Percentiles rank a stretch among this genome's conserved stretches.
phyloP scores from a whole-genome alignment of 1,140 invertebrate genomes.

The Ctenoplectra terminalis region DNA sequence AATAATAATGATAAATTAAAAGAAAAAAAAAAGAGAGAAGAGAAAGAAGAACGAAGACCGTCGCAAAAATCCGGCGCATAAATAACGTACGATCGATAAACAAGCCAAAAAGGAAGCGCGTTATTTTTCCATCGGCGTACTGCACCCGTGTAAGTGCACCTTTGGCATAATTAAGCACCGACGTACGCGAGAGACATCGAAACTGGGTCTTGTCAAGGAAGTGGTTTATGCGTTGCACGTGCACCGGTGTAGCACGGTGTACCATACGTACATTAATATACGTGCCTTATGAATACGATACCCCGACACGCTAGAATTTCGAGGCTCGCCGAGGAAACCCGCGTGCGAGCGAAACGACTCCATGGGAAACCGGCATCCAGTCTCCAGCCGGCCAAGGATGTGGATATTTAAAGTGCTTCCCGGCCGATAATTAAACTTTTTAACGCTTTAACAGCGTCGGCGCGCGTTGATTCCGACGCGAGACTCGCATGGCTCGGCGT shows the following conservation, averaged over 20 bases:
- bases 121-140: background rate
- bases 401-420: slow-evolving; percentile 16
- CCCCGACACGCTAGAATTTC: slow-evolving; percentile 44
- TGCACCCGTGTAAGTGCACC: slow-evolving; percentile 43
- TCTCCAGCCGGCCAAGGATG: slow-evolving; percentile 1
- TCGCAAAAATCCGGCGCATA: background rate
- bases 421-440: slow-evolving; percentile 19
- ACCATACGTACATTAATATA: slow-evolving; percentile 58
- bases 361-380: slow-evolving; percentile 31
- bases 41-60: background rate
- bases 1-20: no score
- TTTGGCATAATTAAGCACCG: slow-evolving; percentile 50
- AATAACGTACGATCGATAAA: slow-evolving; percentile 16
- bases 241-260: slow-evolving; percentile 26
- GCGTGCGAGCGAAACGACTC: background rate
- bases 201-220: slow-evolving; percentile 61
- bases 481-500: background rate
- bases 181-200: slow-evolving; percentile 37
- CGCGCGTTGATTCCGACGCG: background rate
- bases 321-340: slow-evolving; percentile 42
- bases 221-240: slow-evolving; percentile 55
- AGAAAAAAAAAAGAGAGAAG: no score
- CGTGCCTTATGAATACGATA: slow-evolving; percentile 45
- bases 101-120: slow-evolving; percentile 1
- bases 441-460: background rate